Percentiles rank a stretch among this genome's conserved stretches.
Conservation (phyloP, 2,113 vertebrate genomes). For the Scophthalmus maximus region DNA sequence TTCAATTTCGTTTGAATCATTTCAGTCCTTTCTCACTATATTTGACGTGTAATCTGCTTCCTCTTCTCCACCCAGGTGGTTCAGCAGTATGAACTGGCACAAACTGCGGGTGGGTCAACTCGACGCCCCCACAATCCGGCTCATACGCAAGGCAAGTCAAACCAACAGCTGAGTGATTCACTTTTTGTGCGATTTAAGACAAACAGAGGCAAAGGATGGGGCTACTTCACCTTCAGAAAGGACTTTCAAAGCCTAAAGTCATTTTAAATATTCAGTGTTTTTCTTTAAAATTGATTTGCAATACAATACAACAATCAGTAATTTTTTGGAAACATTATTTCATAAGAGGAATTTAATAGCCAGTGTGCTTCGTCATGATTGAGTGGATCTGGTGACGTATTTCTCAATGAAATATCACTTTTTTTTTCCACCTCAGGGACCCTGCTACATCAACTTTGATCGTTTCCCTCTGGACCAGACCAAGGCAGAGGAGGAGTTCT, state of each 20-base stretch:
- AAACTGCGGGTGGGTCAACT: slow-evolving; percentile 83
- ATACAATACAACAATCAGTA: too few relatives aligned
- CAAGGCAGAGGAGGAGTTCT: slow-evolving; percentile 82
- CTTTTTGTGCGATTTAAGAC: not conserved
- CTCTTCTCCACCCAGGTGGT: slow-evolving; percentile 78
- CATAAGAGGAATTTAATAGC: too few relatives aligned
- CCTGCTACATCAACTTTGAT: slow-evolving; percentile 86
- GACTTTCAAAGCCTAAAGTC: not conserved
- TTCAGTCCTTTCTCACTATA: not conserved
- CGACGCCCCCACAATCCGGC: slow-evolving; percentile 80
- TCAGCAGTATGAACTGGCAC: slow-evolving; percentile 84
- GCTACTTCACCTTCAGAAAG: too few relatives aligned
- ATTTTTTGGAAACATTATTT: too few relatives aligned
- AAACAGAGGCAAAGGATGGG: not conserved
- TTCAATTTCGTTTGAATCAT: not conserved
- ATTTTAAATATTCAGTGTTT: not conserved
- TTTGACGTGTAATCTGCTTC: not conserved
- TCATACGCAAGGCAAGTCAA: slow-evolving; percentile 80
- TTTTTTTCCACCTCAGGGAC: slow-evolving; percentile 68
- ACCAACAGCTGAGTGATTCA: not conserved
- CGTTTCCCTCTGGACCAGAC: slow-evolving; percentile 78
- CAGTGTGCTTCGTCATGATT: too few relatives aligned
- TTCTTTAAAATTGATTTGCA: too few relatives aligned
- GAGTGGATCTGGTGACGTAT: too few relatives aligned
- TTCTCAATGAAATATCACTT: not conserved